phyloP scores from a whole-genome alignment of 2,113 vertebrate species.

The Cavia porcellus region DNA sequence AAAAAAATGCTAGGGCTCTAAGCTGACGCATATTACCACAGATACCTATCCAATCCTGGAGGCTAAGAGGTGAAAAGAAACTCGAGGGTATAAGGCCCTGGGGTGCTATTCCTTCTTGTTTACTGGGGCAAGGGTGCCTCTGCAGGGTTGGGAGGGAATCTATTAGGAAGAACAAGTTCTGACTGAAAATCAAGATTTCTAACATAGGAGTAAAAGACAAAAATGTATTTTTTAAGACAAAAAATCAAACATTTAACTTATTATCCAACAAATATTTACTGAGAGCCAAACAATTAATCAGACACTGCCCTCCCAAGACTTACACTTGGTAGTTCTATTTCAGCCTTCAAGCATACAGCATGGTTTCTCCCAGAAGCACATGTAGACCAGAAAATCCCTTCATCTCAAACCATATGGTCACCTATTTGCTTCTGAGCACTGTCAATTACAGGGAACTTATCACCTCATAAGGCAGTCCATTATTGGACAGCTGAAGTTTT shows the following conservation, averaged over 20 bases:
- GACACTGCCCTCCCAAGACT: slow-evolving; percentile 1
- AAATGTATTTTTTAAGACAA: background rate
- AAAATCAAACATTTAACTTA: slow-evolving; percentile 19
- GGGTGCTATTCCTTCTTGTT: slow-evolving; percentile 64
- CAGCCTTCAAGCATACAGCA: background rate
- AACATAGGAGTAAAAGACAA: slow-evolving; percentile 26
- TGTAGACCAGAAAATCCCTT: background rate
- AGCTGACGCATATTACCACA: slow-evolving; percentile 10
- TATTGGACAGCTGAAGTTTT: background rate
- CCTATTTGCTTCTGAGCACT: background rate
- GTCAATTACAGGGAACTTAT: background rate
- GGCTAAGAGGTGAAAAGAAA: slow-evolving; percentile 46
- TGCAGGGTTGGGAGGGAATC: background rate
- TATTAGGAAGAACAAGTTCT: slow-evolving; percentile 34
- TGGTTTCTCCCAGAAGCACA: background rate
- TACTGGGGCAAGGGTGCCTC: slow-evolving; percentile 29
- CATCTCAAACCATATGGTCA: background rate
- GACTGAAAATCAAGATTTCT: slow-evolving; percentile 17
- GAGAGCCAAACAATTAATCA: background rate
- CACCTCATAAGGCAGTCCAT: background rate
- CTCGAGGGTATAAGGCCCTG: slow-evolving; percentile 56
- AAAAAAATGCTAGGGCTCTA: slow-evolving; percentile 56
- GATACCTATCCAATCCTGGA: slow-evolving; percentile 60
- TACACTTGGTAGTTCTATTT: background rate
- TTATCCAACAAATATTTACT: slow-evolving; percentile 1